Evolutionary conservation across 2,113 vertebrate genomes (phyloP).

Genomic region (Oplegnathus fasciatus): DNA sequence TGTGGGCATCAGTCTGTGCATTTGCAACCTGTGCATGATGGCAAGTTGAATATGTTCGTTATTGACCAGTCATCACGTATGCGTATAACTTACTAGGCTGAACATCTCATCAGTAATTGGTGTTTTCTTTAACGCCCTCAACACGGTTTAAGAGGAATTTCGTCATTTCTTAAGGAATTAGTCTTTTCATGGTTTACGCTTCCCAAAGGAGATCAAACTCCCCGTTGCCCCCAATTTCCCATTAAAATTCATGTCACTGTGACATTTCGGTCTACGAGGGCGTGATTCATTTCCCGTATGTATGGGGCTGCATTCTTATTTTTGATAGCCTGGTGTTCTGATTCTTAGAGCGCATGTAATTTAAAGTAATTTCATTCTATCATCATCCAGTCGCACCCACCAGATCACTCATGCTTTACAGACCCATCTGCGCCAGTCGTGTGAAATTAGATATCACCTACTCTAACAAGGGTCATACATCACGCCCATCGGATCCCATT

Average conservation of each 20-base stretch:
- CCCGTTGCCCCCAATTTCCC: constrained; percentile 26
- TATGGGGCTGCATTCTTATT: constrained; percentile 64
- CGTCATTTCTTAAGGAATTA: constrained; percentile 24
- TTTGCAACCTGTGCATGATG: constrained; percentile 61
- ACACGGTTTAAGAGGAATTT: constrained; percentile 3
- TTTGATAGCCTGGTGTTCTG: constrained; percentile 59
- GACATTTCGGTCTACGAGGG: constrained; percentile 62
- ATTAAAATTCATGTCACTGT: constrained; percentile 69
- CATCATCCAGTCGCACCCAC: constrained; percentile 60
- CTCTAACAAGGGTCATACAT: constrained; percentile 80
- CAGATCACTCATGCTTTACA: constrained; percentile 75
- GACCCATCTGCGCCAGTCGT: constrained; percentile 73
- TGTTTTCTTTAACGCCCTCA: constrained; percentile 25
- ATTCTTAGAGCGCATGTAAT: constrained; percentile 74
- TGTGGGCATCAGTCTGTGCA: constrained; percentile 54
- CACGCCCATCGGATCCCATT: constrained; percentile 69
- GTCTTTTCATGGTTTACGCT: constrained; percentile 43
- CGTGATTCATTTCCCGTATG: constrained; percentile 56
- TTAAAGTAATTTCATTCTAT: constrained; percentile 72
- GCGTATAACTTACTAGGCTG: background rate
- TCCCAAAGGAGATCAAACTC: constrained; percentile 45
- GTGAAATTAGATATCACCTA: constrained; percentile 76
- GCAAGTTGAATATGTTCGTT: constrained; percentile 42
- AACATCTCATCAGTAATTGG: constrained; percentile 21
- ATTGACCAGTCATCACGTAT: constrained; percentile 17